phyloP scores from a whole-genome alignment of 2,113 vertebrate species.

The Quiscalus mexicanus region DNA sequence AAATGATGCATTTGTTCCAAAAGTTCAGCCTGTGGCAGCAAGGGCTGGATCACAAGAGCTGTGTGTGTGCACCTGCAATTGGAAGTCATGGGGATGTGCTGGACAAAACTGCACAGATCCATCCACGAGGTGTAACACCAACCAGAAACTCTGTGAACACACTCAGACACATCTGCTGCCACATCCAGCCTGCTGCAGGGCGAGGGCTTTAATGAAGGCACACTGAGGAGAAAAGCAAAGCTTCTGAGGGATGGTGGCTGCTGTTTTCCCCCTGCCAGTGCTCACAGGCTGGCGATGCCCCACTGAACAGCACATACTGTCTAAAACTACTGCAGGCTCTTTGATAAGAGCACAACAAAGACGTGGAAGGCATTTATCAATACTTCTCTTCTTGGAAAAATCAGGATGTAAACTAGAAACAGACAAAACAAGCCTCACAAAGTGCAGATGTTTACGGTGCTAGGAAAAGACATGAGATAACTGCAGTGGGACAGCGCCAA shows the following conservation, averaged over 20 bases:
- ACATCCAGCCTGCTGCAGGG: not conserved
- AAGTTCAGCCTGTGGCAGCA: not conserved
- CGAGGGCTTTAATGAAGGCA: not conserved
- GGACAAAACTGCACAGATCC: not conserved
- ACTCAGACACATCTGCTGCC: not conserved
- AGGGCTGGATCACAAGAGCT: not conserved
- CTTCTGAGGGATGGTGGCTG: not conserved
- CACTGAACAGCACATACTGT: not conserved
- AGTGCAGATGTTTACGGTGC: not conserved
- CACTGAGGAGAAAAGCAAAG: rapidly evolving
- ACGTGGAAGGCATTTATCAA: not conserved
- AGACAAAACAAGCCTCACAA: not conserved
- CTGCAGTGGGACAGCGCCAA: not conserved
- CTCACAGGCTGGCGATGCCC: not conserved
- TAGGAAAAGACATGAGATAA: not conserved
- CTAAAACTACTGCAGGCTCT: not conserved
- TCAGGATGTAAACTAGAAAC: not conserved
- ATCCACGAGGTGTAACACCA: not conserved
- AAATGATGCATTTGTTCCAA: not conserved
- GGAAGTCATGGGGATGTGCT: not conserved
- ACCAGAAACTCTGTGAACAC: not conserved
- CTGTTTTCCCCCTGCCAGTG: not conserved
- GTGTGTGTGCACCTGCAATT: not conserved
- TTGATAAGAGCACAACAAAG: not conserved
- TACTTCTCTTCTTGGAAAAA: not conserved